phyloP scores from a whole-genome alignment of 2,888 invertebrate genomes.

The Tipula helvola region DNA sequence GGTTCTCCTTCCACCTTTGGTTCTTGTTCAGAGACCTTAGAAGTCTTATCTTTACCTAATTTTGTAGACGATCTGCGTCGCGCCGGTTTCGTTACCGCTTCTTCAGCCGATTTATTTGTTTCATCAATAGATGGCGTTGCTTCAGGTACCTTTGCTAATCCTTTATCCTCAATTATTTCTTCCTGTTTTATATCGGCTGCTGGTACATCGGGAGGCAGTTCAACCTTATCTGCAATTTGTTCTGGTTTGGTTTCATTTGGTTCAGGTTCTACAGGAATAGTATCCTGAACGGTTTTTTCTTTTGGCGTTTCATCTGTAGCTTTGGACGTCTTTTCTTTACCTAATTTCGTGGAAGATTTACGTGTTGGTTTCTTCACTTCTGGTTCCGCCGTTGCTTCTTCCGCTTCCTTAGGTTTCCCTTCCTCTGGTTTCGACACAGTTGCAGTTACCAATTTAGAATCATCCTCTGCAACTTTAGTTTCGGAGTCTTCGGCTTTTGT shows the following conservation, averaged over 20 bases:
- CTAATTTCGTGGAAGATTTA: constrained; percentile 14
- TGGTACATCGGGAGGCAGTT: not conserved
- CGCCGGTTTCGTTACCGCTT: constrained; percentile 14
- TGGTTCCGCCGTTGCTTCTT: constrained; percentile 16
- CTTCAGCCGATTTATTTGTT: not conserved
- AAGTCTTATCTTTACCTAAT: not conserved
- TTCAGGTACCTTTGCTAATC: not conserved
- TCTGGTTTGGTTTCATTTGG: not conserved
- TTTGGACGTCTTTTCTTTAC: constrained; percentile 18
- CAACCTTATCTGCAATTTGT: not conserved
- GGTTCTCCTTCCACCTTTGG: constrained; percentile 18
- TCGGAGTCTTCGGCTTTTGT: no score
- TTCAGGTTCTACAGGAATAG: not conserved
- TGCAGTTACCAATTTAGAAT: not conserved
- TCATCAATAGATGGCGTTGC: not conserved
- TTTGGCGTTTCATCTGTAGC: constrained; percentile 12
- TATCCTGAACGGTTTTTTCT: not conserved
- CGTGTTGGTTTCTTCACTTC: constrained; percentile 16
- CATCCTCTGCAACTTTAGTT: no score
- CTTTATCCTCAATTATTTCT: not conserved
- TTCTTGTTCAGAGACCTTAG: constrained; percentile 13
- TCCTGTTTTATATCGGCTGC: no score
- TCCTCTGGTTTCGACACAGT: constrained; percentile 15
- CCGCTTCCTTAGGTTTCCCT: constrained; percentile 14
- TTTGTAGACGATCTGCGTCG: constrained; percentile 16